Evolutionary conservation across 2,888 invertebrate genomes (phyloP), one percentile per base, ranked within the genome.

Genomic region (Ctenicera cuprea): DNA sequence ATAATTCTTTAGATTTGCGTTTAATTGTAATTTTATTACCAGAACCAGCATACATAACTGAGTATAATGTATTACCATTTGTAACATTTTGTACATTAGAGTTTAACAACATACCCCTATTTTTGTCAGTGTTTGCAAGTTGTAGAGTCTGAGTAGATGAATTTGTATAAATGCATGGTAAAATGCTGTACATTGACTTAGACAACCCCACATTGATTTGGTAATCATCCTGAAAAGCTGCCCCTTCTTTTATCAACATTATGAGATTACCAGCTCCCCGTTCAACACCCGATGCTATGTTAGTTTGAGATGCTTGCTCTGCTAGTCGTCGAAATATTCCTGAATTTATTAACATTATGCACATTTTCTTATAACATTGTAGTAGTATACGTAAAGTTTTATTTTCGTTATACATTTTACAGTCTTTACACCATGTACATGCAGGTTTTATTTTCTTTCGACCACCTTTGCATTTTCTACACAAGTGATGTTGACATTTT

Each of bases 401-500:
- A 86, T 96, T 96, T 86, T 96, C 95, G 65, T 91, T 90, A 86
- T 96, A 97, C 76, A 92, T 92, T 43, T 92, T 92, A 82, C 94
- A 95, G 83, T 95, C 94, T 86, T 94, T 94, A 86, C 97, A 97
- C 91, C 94, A 94, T 79, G 91, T 89, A 86, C 97, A 97, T 0
- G 93, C 91, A 0, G 96, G 96, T 83, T 94, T 94, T 61, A 97
- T 89, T 85, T 94, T 93, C 87, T 96, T 96, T 79, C 94, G 91
- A 3, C 95, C 95, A 57, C 95, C 95, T 83, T 94, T 90, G 85
- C 97, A 97, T 65, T 91, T 90, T 80, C 92, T 92, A 86, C 97
- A 97, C 43, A 97, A 94, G 87, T 95, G 94, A 87, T 97, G 97
- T 86, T 94, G 94, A 87, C 97, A 97, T 77, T 92, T 92, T 3